Percentiles rank a stretch among this genome's conserved stretches.
These are phyloP conservation scores for Sardina pilchardus DNA, from an alignment of 2,113 vertebrate species.

Conservation along the genomic window DNA sequence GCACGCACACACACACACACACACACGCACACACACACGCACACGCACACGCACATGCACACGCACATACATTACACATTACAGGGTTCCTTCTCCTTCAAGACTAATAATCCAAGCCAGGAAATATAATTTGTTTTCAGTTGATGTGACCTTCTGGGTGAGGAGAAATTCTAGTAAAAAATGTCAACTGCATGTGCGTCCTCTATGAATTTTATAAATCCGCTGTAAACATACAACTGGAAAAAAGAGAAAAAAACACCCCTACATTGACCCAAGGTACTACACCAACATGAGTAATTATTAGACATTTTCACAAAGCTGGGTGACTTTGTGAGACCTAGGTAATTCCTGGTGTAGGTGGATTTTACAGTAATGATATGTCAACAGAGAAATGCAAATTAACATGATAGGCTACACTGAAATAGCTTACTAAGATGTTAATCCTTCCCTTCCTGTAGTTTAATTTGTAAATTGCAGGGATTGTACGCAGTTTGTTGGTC, in stretches of 20 bases:
- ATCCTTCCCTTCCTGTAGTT: slow-evolving; percentile 38
- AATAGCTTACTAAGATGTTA: slow-evolving; percentile 45
- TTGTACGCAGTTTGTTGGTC: slow-evolving; percentile 21
- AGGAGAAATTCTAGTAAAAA: not conserved
- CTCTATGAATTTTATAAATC: no score
- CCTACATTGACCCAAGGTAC: not conserved
- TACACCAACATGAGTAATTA: slow-evolving; percentile 42
- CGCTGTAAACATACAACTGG: not conserved
- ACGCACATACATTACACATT: not conserved
- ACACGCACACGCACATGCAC: no score
- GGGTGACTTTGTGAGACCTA: slow-evolving; percentile 44
- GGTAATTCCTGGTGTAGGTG: slow-evolving; percentile 54
- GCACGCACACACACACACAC: not conserved
- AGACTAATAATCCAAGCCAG: not conserved
- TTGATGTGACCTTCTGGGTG: not conserved
- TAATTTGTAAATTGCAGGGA: slow-evolving; percentile 31
- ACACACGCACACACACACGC: not conserved
- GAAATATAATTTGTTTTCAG: not conserved
- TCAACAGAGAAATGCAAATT: slow-evolving; percentile 54
- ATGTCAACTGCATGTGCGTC: no score
- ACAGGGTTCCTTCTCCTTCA: not conserved
- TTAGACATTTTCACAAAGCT: slow-evolving; percentile 46
- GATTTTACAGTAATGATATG: slow-evolving; percentile 59
- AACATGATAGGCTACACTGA: slow-evolving; percentile 42
- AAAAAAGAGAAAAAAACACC: not conserved